These are phyloP conservation scores for Mylabris phalerata DNA, from an alignment of 1,140 invertebrate species.

Conservation along the genomic window DNA sequence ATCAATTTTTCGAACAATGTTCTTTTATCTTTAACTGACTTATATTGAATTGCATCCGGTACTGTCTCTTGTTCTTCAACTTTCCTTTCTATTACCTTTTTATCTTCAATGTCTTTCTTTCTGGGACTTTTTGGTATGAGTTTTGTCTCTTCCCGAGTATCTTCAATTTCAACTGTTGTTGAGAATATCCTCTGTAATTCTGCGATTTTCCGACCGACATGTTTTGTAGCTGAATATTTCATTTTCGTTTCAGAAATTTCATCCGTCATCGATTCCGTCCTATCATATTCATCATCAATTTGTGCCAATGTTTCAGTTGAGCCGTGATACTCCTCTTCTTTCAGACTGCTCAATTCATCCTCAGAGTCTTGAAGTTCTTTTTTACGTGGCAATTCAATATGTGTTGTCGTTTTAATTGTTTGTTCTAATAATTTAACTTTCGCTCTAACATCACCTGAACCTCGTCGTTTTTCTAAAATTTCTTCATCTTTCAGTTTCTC, in stretches of 20 bases:
- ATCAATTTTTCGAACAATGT: slow-evolving; percentile 49
- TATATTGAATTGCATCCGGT: slow-evolving; percentile 41
- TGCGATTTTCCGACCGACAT: slow-evolving; percentile 45
- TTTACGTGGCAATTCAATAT: slow-evolving; percentile 30
- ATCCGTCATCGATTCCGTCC: slow-evolving; percentile 24
- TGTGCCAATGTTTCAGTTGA: slow-evolving; percentile 41
- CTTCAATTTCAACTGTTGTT: slow-evolving; percentile 12
- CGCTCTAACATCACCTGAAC: slow-evolving; percentile 45
- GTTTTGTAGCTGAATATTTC: slow-evolving; percentile 31
- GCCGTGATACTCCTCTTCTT: slow-evolving; percentile 37
- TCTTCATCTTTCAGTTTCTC: slow-evolving; percentile 36
- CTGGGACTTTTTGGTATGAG: slow-evolving; percentile 2
- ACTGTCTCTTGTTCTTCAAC: neutral
- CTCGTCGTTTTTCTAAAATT: slow-evolving; percentile 34
- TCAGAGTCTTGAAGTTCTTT: slow-evolving; percentile 37
- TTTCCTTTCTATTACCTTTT: slow-evolving; percentile 18
- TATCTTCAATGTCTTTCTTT: slow-evolving; percentile 17
- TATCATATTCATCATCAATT: slow-evolving; percentile 36
- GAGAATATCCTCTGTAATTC: slow-evolving; percentile 46
- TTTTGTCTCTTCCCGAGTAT: slow-evolving; percentile 15
- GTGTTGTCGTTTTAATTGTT: slow-evolving; percentile 27
- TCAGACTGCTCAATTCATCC: slow-evolving; percentile 41
- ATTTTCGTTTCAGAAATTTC: slow-evolving; percentile 7
- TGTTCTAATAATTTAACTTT: slow-evolving; percentile 44
- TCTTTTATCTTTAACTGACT: slow-evolving; percentile 48